Evolutionary conservation across 2,888 invertebrate genomes (phyloP), one percentile per base, ranked within the genome.

Genomic region (Gymnoscelis rufifasciata): DNA sequence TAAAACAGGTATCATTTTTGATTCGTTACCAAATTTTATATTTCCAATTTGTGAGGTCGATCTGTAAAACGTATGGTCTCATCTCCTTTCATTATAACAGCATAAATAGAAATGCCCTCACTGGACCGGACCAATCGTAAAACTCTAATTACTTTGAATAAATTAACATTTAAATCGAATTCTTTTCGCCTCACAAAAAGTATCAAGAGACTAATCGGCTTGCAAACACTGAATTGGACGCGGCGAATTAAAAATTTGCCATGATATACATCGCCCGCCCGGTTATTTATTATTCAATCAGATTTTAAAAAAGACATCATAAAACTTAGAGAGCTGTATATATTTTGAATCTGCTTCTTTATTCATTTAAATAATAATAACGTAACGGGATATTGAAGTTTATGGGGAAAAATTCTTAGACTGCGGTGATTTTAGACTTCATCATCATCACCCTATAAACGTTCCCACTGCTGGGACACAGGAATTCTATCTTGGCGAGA

Each of bases 151-250:
- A 68, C 59, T 66, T 60, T 53, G 66, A 62, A 68, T 68, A 66
- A 59, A 70, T 68, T 70, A 66, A 64, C 71, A 71, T 67, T 59
- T 64, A 63, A 68, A 70, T 71, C 62, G 57, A 67, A 68, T 64
- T 53, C 52, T 53, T 52, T 29, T 36, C 38, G 35, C 43, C 49
- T 54, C 52, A 59, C 56, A 64, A 68, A 69, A 68, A 64, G 55
- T 46, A 52, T 54, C 52, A 45, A 51, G 58, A 62, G 56, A 52
- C 56, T 63, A 70, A 70, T 71, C 65, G 64, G 59, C 64, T 64
- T 62, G 64, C 64, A 64, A 70, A 71, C 68, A 67, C 66, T 47
- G 53, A 51, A 54, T 53, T 55, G 47, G 48, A 53, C 52, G 51
- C 55, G 50, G 52, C 45, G 43, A 50, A 48, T 53, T 50, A 45